A percentile compares a stretch with the other conserved stretches of the same genome.
Conservation (phyloP, 2,113 vertebrate genomes). For the Papio anubis region DNA sequence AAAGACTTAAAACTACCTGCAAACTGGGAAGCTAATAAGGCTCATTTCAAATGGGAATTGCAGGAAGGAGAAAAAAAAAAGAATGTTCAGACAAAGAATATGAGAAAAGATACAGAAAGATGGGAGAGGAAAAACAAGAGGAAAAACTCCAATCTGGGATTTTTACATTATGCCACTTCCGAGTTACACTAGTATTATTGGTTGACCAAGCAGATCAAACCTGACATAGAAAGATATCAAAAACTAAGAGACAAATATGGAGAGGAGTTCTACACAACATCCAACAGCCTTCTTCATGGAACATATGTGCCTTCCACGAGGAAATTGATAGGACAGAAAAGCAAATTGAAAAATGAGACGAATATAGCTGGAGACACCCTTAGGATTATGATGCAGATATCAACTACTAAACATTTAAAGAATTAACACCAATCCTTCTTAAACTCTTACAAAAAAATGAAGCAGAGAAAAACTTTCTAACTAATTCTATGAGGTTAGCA, state of each 20-base stretch:
- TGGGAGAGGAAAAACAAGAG: no score
- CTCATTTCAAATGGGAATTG: not conserved
- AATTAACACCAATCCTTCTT: not conserved
- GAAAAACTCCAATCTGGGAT: no score
- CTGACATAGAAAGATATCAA: no score
- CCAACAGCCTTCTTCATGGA: constrained; percentile 83
- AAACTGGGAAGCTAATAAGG: not conserved
- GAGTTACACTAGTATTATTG: no score
- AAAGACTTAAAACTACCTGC: not conserved
- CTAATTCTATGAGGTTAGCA: not conserved
- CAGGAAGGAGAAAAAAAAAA: not conserved
- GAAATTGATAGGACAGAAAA: constrained; percentile 87
- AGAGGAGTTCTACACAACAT: constrained; percentile 92
- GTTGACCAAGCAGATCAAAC: no score
- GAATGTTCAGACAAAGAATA: no score
- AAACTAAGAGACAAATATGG: constrained; percentile 55
- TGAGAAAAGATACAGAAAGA: no score
- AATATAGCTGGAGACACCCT: no score
- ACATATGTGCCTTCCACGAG: constrained; percentile 89
- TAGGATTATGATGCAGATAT: no score
- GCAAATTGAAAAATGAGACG: no score
- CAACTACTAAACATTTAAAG: not conserved
- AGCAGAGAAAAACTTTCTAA: not conserved
- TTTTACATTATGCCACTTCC: no score
- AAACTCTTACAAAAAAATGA: not conserved